These are phyloP conservation scores for Kryptolebias marmoratus DNA, from an alignment of 2,113 vertebrate genomes.

Conservation along the genomic window DNA sequence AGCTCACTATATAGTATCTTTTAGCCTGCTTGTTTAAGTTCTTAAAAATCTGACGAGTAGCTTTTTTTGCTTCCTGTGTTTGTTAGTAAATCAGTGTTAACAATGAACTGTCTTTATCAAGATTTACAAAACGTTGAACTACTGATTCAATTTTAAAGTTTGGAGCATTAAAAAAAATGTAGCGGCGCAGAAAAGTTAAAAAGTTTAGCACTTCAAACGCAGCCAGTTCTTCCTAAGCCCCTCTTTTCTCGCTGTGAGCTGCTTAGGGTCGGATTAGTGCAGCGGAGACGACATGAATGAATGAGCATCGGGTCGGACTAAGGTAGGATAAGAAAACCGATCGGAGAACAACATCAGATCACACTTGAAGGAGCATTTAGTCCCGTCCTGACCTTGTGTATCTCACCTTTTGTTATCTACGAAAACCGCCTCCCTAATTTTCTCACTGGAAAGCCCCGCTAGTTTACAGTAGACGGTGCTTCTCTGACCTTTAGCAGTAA, in stretches of 20 bases:
- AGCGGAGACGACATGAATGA: slow-evolving; percentile 28
- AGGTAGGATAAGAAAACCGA: slow-evolving; percentile 12
- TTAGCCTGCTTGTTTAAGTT: no score
- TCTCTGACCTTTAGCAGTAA: slow-evolving; percentile 26
- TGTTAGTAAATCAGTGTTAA: no score
- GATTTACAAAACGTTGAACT: no score
- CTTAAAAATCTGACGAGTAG: no score
- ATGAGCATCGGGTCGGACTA: slow-evolving; percentile 10
- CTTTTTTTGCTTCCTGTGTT: no score
- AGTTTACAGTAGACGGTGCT: slow-evolving; percentile 16
- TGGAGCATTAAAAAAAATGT: no score
- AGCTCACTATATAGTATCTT: not conserved
- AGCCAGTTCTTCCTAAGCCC: not conserved
- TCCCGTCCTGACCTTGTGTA: slow-evolving; percentile 3
- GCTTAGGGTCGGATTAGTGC: slow-evolving; percentile 61
- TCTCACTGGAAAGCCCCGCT: not conserved
- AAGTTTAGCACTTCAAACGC: not conserved
- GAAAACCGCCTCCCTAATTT: not conserved
- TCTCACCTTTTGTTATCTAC: not conserved
- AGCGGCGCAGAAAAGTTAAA: no score
- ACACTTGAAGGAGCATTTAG: slow-evolving; percentile 8
- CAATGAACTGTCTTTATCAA: no score
- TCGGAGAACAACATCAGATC: not conserved
- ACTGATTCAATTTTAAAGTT: no score
- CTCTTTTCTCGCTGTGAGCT: slow-evolving; percentile 27